phyloP scores from a whole-genome alignment of 2,113 vertebrate species.

The Drymodes brunneopygia region DNA sequence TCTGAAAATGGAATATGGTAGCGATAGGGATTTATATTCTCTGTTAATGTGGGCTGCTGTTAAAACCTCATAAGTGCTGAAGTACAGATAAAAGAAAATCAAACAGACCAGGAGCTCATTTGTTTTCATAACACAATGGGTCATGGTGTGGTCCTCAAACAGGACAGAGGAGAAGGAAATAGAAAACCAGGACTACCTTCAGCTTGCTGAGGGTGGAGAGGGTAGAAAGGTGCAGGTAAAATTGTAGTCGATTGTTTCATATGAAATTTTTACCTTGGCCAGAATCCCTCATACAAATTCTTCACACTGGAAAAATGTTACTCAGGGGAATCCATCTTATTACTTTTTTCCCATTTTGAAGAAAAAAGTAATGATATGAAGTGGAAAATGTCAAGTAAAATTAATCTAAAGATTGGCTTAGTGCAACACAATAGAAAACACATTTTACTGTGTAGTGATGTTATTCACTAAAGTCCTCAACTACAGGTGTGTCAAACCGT shows the following conservation, averaged over 20 bases:
- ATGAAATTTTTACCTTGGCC: not conserved
- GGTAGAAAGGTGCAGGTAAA: not conserved
- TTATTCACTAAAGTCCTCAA: constrained; percentile 29
- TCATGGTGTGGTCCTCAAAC: not conserved
- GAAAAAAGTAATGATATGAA: constrained; percentile 42
- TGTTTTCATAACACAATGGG: not conserved
- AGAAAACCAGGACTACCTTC: not conserved
- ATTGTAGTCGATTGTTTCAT: not conserved
- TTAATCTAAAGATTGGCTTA: constrained; percentile 17
- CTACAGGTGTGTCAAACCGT: constrained; percentile 20
- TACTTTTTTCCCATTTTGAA: constrained; percentile 39
- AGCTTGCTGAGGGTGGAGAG: not conserved
- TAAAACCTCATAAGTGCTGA: not conserved
- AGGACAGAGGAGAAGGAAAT: not conserved
- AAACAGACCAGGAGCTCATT: not conserved
- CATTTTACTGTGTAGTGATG: constrained; percentile 6
- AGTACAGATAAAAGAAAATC: not conserved
- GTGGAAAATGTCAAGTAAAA: constrained; percentile 47
- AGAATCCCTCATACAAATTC: constrained; percentile 18
- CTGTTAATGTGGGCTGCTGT: not conserved
- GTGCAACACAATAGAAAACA: constrained; percentile 42
- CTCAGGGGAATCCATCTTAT: constrained; percentile 22
- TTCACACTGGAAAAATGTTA: constrained; percentile 42
- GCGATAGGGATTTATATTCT: not conserved
- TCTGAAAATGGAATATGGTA: not conserved